Conservation (phyloP, 2,113 vertebrate species). For the Pelecanus crispus region DNA sequence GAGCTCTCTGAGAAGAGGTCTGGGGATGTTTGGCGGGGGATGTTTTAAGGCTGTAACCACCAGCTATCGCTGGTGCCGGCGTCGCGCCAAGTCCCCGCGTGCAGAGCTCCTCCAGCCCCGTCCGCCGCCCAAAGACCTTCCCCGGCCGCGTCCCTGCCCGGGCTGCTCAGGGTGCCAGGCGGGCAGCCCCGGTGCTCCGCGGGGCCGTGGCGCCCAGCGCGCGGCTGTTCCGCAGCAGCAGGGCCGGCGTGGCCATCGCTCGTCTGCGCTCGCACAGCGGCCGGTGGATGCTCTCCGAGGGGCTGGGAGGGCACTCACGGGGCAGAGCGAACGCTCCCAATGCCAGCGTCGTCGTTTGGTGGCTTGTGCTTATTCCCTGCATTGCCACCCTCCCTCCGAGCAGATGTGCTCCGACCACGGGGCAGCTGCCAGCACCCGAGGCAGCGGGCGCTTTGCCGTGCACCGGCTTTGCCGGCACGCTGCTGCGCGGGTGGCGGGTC, state of each 20-base stretch:
- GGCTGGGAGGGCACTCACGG: neutral
- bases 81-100: rapidly evolving
- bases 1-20: neutral
- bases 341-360: rapidly evolving
- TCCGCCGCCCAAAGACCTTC: neutral
- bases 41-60: neutral
- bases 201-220: too few relatives aligned
- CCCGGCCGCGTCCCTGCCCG: neutral
- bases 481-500: neutral
- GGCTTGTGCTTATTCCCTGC: neutral
- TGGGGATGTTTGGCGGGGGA: neutral
- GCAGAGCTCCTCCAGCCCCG: neutral
- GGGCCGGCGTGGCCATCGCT: too few relatives aligned
- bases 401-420: neutral
- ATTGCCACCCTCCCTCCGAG: neutral
- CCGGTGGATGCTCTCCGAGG: neutral
- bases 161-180: neutral
- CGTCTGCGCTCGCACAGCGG: too few relatives aligned
- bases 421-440: rapidly evolving
- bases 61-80: rapidly evolving
- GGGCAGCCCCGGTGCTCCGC: neutral
- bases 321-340: neutral
- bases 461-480: neutral
- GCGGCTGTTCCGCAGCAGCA: rapidly evolving
- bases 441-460: too few relatives aligned